Evolutionary conservation across 2,888 invertebrate genomes (phyloP).

Genomic region (Sepiola atlantica): DNA sequence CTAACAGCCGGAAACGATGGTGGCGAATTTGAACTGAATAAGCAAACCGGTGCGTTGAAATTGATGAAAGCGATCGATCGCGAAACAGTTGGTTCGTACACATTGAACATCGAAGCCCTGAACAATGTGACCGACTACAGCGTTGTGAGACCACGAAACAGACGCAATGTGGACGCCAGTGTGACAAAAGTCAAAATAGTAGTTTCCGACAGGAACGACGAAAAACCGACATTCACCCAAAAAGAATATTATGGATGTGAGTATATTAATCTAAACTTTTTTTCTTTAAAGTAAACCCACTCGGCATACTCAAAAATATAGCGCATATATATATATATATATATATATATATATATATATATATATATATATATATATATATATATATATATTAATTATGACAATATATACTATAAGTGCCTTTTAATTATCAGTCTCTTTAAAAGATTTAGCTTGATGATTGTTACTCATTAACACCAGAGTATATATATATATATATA

Average conservation of each 20-base stretch:
- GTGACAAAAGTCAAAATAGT: slow-evolving; percentile 83
- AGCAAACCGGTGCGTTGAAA: slow-evolving; percentile 85
- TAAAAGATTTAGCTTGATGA: too few relatives aligned
- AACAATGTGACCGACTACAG: slow-evolving; percentile 79
- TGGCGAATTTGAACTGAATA: slow-evolving; percentile 85
- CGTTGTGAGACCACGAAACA: slow-evolving; percentile 55
- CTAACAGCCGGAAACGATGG: slow-evolving; percentile 81
- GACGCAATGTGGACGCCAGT: slow-evolving; percentile 76
- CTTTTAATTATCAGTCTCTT: too few relatives aligned
- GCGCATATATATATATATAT: too few relatives aligned
- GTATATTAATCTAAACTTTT: slow-evolving; percentile 50
- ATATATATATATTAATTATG: too few relatives aligned
- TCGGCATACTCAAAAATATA: too few relatives aligned
- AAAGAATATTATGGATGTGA: slow-evolving; percentile 82
- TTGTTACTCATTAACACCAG: too few relatives aligned
- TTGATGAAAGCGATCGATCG: slow-evolving; percentile 88
- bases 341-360: too few relatives aligned
- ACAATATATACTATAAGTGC: too few relatives aligned
- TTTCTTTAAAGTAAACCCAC: background rate
- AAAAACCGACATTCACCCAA: slow-evolving; percentile 84
- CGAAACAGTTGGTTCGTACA: slow-evolving; percentile 84
- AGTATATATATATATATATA: too few relatives aligned
- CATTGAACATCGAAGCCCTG: slow-evolving; percentile 86
- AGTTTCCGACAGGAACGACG: slow-evolving; percentile 80
- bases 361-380: too few relatives aligned